Base-by-base conservation (phyloP, 2,113 vertebrate species). In the Coracopsis vasa region DNA sequence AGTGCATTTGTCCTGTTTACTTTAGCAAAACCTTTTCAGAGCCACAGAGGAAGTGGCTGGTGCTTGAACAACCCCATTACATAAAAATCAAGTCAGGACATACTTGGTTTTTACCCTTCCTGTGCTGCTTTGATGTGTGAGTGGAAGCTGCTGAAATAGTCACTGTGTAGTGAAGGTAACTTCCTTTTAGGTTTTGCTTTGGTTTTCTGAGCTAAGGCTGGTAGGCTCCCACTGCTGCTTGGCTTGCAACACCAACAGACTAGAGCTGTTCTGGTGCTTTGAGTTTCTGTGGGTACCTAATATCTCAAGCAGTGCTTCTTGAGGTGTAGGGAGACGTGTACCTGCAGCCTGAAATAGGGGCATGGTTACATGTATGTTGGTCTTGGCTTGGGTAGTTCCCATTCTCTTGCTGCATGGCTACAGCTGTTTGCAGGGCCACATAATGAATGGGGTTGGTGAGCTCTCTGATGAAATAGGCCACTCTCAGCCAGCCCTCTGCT, bases 331-430 rank as follows among this genome's bases (percentile, higher is more conserved):
- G 31, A 9, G 15, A 42, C 8, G 0, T 60, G 20, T 10, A 53
- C 9, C 13, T 61, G 35, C 77, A 39, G 4, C 47, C 33, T 47
- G 29, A 20, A n/a, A 11, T 18, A 44, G 48, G 19, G 41, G 12
- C 0, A 1, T 12, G 37, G 7, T 16, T n/a, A 17, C 1, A 0
- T 28, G 25, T 15, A 2, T 6, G 1, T 28, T 69, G 51, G 19
- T 64, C 47, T 23, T 53, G 39, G 29, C 21, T 73, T 48, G n/a
- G 47, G 25, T 29, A 39, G 23, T 73, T 90, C 51, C 39, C 4
- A 1, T 65, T 80, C 37, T 33, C 41, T 73, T 27, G 1, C 13
- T 74, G 80, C 33, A 11, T 28, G 53, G 16, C 5, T 77, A 8
- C 33, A 56, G 9, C 41, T 58, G 13, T 80, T 80, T 73, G 44